A percentile compares a stretch with the other conserved stretches of the same genome.
phyloP scores from a whole-genome alignment of 2,888 invertebrate species.

The Habrosyne pyritoides region DNA sequence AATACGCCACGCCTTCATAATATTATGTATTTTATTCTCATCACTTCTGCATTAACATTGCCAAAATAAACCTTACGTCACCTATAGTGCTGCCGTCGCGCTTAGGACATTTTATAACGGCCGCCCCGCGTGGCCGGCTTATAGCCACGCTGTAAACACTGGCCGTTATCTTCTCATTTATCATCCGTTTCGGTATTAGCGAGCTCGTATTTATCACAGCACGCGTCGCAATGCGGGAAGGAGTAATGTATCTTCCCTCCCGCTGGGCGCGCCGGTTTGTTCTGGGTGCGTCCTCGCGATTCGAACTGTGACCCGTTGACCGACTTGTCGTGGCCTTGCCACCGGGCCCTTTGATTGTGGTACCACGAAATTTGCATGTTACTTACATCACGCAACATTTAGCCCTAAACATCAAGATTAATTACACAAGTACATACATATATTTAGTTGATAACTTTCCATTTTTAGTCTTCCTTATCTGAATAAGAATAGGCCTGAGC shows the following conservation, averaged over 20 bases:
- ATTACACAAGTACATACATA: background rate
- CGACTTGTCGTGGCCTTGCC: slow-evolving; percentile 70
- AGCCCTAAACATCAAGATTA: slow-evolving; percentile 17
- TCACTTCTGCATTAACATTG: slow-evolving; percentile 41
- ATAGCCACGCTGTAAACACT: background rate
- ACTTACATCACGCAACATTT: slow-evolving; percentile 47
- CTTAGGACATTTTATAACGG: slow-evolving; percentile 18
- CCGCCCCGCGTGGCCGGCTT: background rate
- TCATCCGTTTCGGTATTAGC: background rate
- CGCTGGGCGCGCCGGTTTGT: slow-evolving; percentile 63
- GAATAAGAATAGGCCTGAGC: too few relatives aligned
- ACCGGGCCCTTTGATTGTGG: slow-evolving; percentile 56
- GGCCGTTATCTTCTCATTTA: background rate
- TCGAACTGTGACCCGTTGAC: slow-evolving; percentile 73
- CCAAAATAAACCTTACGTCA: slow-evolving; percentile 62
- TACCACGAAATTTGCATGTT: slow-evolving; percentile 60
- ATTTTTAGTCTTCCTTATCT: too few relatives aligned
- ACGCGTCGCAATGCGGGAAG: slow-evolving; percentile 78
- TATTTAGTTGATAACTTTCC: too few relatives aligned
- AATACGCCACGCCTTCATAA: slow-evolving; percentile 36
- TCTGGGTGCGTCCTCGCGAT: slow-evolving; percentile 75
- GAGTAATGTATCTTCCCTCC: slow-evolving; percentile 64
- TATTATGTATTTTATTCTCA: slow-evolving; percentile 43
- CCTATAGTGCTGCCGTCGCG: slow-evolving; percentile 15
- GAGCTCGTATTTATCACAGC: slow-evolving; percentile 32